Percentiles rank a stretch among this genome's conserved stretches.
phyloP scores from a whole-genome alignment of 2,113 vertebrate genomes.

The Eidolon helvum region DNA sequence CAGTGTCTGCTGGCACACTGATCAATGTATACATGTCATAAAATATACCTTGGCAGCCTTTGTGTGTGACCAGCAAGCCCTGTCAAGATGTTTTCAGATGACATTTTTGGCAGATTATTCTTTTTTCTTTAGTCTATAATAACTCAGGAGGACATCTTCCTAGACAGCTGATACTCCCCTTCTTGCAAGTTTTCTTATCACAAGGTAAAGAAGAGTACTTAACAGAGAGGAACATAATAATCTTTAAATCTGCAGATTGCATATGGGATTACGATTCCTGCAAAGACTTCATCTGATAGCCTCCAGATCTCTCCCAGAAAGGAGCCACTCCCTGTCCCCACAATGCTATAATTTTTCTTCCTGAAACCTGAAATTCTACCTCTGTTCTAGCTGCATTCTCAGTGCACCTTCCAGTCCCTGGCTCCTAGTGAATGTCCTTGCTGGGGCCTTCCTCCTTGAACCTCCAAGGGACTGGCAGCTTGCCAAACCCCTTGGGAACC shows the following conservation, averaged over 20 bases:
- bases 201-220: neutral
- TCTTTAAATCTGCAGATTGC: neutral
- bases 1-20: neutral
- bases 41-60: neutral
- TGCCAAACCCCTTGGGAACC: neutral
- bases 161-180: neutral
- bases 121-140: neutral
- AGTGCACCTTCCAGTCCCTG: neutral
- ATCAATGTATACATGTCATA: neutral
- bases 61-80: neutral
- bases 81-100: neutral
- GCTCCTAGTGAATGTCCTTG: neutral
- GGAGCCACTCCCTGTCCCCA: neutral
- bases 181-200: neutral
- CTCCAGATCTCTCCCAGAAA: neutral
- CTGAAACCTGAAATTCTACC: neutral
- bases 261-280: neutral
- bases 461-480: neutral
- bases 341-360: neutral
- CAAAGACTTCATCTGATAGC: neutral
- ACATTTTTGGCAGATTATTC: neutral
- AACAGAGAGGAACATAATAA: neutral
- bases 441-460: neutral
- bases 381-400: neutral
- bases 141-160: neutral